Conservation (phyloP, 2,797 vertebrate genomes). For the Gadopsis bispinosus region DNA sequence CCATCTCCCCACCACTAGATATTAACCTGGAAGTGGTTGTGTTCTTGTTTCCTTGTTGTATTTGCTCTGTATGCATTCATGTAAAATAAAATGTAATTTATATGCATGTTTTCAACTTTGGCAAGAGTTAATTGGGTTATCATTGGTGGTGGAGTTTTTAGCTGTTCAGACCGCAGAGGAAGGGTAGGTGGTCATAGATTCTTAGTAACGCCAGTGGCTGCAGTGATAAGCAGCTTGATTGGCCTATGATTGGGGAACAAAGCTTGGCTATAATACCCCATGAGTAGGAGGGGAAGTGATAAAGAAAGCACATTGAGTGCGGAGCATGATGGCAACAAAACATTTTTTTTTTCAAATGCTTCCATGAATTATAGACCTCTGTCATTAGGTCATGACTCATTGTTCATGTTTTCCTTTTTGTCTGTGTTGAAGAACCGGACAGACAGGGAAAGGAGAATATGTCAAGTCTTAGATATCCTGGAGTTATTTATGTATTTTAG, state of each 20-base stretch:
- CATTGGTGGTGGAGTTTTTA: conserved; percentile 12
- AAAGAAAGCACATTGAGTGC: conserved; percentile 90
- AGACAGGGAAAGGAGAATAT: conserved; percentile 61
- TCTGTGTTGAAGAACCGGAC: conserved; percentile 56
- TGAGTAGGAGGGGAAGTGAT: conserved; percentile 93
- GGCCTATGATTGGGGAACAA: conserved; percentile 82
- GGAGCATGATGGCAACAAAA: conserved; percentile 87
- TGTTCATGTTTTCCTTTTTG: conserved; percentile 77
- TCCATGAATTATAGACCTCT: conserved; percentile 83
- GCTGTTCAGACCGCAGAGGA: conserved; percentile 39
- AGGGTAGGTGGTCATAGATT: conserved; percentile 44
- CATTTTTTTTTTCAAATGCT: conserved; percentile 81
- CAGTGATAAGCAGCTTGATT: conserved; percentile 63
- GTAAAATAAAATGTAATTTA: not conserved
- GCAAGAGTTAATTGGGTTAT: not conserved
- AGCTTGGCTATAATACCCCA: conserved; percentile 87
- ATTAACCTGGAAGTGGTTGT: not conserved
- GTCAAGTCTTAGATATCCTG: conserved; percentile 25
- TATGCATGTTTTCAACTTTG: not conserved
- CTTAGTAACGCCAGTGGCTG: conserved; percentile 30
- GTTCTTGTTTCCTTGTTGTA: not conserved
- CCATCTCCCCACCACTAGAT: not conserved
- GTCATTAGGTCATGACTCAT: conserved; percentile 83
- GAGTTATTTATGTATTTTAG: too few relatives aligned
- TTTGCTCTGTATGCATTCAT: not conserved